These are phyloP conservation scores for Girardinichthys multiradiatus DNA, from an alignment of 2,113 vertebrate species.

Conservation along the genomic window DNA sequence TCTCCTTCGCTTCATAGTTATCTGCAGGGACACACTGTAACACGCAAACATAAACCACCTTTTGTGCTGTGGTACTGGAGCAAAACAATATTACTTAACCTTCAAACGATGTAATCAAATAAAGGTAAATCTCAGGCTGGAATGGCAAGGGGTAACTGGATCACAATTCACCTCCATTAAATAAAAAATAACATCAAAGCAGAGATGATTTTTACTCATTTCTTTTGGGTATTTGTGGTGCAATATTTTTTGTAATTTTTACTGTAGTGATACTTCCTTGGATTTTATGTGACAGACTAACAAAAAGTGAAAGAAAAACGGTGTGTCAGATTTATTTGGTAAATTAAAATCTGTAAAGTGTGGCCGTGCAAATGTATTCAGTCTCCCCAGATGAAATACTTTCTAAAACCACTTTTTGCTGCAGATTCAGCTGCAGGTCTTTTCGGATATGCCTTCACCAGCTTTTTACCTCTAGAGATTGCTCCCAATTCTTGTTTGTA, in stretches of 20 bases:
- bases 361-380: no score
- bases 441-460: no score
- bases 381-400: no score
- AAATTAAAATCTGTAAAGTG: no score
- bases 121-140: constrained; percentile 35
- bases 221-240: constrained; percentile 17
- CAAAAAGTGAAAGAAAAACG: no score
- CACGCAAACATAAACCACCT: constrained; percentile 40
- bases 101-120: constrained; percentile 55
- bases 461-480: no score
- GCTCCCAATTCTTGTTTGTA: no score
- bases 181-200: constrained; percentile 34
- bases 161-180: constrained; percentile 50
- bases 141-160: constrained; percentile 22
- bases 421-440: no score
- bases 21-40: constrained; percentile 25
- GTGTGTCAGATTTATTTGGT: no score
- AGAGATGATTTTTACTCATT: constrained; percentile 27
- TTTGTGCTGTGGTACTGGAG: constrained; percentile 13
- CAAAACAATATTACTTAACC: constrained; percentile 59
- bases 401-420: no score
- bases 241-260: constrained; percentile 3
- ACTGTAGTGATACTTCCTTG: background rate
- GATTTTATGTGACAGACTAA: no score
- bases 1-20: constrained; percentile 44